phyloP scores from a whole-genome alignment of 2,888 invertebrate genomes.

The Griposia aprilina region DNA sequence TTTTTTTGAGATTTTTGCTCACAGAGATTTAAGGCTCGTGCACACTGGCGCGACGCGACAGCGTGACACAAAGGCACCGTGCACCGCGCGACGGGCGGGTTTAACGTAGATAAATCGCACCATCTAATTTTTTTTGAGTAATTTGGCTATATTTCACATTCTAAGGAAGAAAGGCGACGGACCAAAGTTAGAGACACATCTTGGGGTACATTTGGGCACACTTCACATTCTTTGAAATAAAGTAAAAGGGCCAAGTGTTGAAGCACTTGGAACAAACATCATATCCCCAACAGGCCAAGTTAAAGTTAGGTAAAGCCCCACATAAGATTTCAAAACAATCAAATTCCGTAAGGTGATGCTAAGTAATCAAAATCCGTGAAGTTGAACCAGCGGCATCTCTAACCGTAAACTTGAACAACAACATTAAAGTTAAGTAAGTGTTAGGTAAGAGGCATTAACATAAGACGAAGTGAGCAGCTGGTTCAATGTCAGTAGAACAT shows the following conservation, averaged over 20 bases:
- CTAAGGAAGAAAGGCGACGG: neutral
- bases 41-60: too few relatives aligned
- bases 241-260: neutral
- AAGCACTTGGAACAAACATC: neutral
- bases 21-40: too few relatives aligned
- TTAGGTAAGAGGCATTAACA: slow-evolving; percentile 69
- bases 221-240: neutral
- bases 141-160: neutral
- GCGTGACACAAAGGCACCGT: too few relatives aligned
- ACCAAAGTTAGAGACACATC: too few relatives aligned
- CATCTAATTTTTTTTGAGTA: neutral
- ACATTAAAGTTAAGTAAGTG: slow-evolving; percentile 55
- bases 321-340: slow-evolving; percentile 5
- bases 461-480: slow-evolving; percentile 59
- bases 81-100: too few relatives aligned
- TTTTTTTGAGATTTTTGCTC: neutral
- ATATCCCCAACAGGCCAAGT: neutral
- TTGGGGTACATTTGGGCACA: too few relatives aligned
- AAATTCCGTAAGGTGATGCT: slow-evolving; percentile 9
- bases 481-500: slow-evolving; percentile 73
- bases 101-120: neutral
- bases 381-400: slow-evolving; percentile 32
- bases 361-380: slow-evolving; percentile 25
- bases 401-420: slow-evolving; percentile 67
- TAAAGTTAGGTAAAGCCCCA: neutral